Base-by-base conservation (phyloP, 2,113 vertebrate genomes). In the Dromas ardeola region DNA sequence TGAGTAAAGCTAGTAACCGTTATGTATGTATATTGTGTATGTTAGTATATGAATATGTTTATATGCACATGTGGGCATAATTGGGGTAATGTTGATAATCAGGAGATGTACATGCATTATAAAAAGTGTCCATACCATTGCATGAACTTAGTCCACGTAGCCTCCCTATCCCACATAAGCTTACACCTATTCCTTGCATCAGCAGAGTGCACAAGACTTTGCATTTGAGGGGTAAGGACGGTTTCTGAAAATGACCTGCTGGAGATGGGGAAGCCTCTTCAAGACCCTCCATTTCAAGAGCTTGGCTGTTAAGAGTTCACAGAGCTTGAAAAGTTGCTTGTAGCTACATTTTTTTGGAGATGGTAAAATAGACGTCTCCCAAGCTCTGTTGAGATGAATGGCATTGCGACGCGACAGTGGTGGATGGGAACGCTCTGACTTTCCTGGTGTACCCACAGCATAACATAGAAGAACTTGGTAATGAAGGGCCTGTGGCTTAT, bases 151-250 rank as follows among this genome's bases (percentile, higher is more conserved):
- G 20, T 30, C 21, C 32, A 18, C 5, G 4, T 1, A 34, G 17
- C 15, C 7, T 76, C 20, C 42, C 13, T 49, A 0, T 71, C 34
- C 13, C 25, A 26, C 2, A 2, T 43, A 3, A 19, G 11, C 15
- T 58, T 72, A 22, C 22, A n/a, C 4, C 10, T 43, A 8, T 32
- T 81, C 15, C 32, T 56, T 13, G 15, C 8, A 30, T n/a, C 32
- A 65, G 38, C 2, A 0, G 4, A 55, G 17, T 71, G 15, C 6
- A 5, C 2, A 4, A 40, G 27, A 13, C 20, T 59, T 12, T 40
- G 12, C 26, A 6, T 36, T 56, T 27, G 61, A 63, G 27, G 16
- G 27, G 30, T 45, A 12, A 58, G 47, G 16, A 15, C 7, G 13
- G 6, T 3, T 83, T 52, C 58, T 77, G 53, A 15, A 55, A 47